These are phyloP conservation scores for Brachionus asplanchnoidis DNA, from an alignment of 1,140 invertebrate genomes.

Conservation along the genomic window DNA sequence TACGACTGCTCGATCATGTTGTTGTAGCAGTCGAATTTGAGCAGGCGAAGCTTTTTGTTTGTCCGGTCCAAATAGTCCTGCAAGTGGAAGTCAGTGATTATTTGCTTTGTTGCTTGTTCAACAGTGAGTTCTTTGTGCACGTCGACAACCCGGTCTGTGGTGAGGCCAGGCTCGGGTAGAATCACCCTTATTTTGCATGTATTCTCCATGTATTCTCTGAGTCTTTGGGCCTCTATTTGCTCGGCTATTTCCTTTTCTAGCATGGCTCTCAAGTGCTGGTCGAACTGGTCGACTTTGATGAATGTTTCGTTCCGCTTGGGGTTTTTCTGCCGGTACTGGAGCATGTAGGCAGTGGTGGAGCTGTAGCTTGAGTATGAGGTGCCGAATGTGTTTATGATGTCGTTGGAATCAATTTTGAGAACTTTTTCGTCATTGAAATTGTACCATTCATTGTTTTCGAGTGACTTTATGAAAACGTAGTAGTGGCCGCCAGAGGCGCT, in stretches of 20 bases:
- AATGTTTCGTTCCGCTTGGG: constrained; percentile 65
- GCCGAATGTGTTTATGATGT: constrained; percentile 39
- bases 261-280: constrained; percentile 67
- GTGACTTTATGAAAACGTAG: constrained; percentile 80
- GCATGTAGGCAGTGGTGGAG: constrained; percentile 86
- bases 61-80: background rate
- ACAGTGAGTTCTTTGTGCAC: constrained; percentile 62
- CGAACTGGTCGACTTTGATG: constrained; percentile 68
- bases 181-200: constrained; percentile 60
- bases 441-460: constrained; percentile 61
- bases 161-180: constrained; percentile 44
- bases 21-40: constrained; percentile 66
- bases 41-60: constrained; percentile 60
- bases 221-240: constrained; percentile 65
- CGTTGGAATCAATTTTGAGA: constrained; percentile 47
- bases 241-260: constrained; percentile 64
- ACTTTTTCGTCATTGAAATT: constrained; percentile 64
- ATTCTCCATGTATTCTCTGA: constrained; percentile 62
- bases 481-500: constrained; percentile 86
- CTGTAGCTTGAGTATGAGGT: constrained; percentile 57
- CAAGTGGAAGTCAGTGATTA: constrained; percentile 55
- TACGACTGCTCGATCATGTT: constrained; percentile 69
- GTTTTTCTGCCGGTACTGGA: constrained; percentile 81
- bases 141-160: constrained; percentile 60
- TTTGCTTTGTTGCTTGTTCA: constrained; percentile 61